Evolutionary conservation across 2,888 invertebrate species (phyloP).

Genomic region (Morinoia aosen): DNA sequence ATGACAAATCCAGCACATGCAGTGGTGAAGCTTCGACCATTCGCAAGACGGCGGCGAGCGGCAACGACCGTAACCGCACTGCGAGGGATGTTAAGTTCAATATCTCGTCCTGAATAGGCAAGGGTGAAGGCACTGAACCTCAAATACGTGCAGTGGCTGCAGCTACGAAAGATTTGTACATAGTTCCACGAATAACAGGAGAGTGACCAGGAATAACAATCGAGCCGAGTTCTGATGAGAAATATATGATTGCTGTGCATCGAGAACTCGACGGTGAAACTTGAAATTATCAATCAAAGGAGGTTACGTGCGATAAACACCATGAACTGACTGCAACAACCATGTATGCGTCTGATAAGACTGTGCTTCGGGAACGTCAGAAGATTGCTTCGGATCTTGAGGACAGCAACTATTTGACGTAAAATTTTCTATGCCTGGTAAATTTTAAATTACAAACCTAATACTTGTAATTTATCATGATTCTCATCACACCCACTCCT

Average conservation of each 20-base stretch:
- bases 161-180: not conserved
- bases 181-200: not conserved
- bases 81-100: not conserved
- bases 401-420: not conserved
- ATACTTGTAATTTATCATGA: not conserved
- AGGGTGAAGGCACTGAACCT: not conserved
- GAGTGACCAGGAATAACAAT: not conserved
- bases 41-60: not conserved
- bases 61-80: not conserved
- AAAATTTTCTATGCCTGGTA: not conserved
- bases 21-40: not conserved
- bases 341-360: not conserved
- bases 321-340: not conserved
- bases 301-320: not conserved
- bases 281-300: not conserved
- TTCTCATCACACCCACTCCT: not conserved
- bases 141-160: not conserved
- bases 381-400: not conserved
- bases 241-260: not conserved
- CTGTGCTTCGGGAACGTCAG: not conserved
- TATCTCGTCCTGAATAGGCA: not conserved
- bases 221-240: not conserved
- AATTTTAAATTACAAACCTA: not conserved
- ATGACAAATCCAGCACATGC: not conserved
- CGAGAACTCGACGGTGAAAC: not conserved